phyloP scores from a whole-genome alignment of 2,888 invertebrate genomes.

The Rhamphomyia laevipes region DNA sequence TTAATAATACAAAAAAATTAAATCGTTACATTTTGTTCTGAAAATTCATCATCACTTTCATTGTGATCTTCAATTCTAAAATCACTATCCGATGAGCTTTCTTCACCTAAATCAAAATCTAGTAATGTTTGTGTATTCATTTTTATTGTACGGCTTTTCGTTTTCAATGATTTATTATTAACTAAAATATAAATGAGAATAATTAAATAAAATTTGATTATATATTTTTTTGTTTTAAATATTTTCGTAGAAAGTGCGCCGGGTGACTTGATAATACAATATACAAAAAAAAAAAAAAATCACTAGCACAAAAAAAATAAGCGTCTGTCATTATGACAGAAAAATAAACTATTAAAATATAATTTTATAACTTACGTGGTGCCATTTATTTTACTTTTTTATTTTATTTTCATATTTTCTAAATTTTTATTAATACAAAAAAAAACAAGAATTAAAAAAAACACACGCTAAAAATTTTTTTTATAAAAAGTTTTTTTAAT shows the following conservation, averaged over 20 bases:
- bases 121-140: constrained; percentile 57
- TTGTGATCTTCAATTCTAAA: constrained; percentile 81
- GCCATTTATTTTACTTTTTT: constrained; percentile 10
- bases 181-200: too few species aligned
- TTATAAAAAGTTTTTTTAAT: too few species aligned
- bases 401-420: too few species aligned
- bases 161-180: too few species aligned
- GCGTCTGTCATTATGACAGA: constrained; percentile 11
- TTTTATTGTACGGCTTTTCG: constrained; percentile 16
- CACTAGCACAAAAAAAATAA: too few species aligned
- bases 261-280: neutral
- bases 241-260: neutral
- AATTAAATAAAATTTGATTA: too few species aligned
- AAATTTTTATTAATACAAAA: too few species aligned
- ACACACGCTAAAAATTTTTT: too few species aligned
- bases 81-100: constrained; percentile 90
- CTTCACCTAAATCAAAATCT: constrained; percentile 77
- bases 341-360: constrained; percentile 10
- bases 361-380: constrained; percentile 16
- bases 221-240: neutral
- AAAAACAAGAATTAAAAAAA: too few species aligned
- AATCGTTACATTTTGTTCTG: constrained; percentile 15
- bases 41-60: constrained; percentile 48
- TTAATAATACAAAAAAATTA: too few species aligned
- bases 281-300: neutral